Evolutionary conservation across 2,797 vertebrate species (phyloP).

Genomic region (Crypturellus tataupa): DNA sequence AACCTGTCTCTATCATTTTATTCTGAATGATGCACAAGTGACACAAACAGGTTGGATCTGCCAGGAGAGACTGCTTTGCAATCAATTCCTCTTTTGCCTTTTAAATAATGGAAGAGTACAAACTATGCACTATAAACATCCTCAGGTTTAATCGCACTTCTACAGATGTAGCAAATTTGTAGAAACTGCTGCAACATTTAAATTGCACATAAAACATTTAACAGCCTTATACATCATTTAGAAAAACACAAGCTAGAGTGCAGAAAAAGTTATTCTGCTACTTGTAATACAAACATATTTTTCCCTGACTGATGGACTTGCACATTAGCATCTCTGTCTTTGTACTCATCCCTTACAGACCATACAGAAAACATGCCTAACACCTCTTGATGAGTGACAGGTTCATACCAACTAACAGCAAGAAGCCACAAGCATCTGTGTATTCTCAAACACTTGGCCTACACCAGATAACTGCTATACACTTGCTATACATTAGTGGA

Average conservation of each 20-base stretch:
- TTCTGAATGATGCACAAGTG: not conserved
- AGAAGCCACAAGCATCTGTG: not conserved
- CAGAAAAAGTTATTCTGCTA: too few relatives aligned
- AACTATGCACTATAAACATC: too few relatives aligned
- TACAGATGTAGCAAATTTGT: too few relatives aligned
- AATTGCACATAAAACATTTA: too few relatives aligned
- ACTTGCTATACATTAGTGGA: not conserved
- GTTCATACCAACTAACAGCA: not conserved
- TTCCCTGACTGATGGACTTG: not conserved
- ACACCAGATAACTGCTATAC: not conserved
- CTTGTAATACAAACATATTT: too few relatives aligned
- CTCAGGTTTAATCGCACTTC: too few relatives aligned
- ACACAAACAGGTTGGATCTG: not conserved
- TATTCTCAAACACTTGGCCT: not conserved
- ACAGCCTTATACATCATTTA: too few relatives aligned
- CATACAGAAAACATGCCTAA: not conserved
- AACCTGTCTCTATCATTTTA: not conserved
- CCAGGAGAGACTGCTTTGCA: too few relatives aligned
- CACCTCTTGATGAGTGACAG: not conserved
- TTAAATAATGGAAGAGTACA: too few relatives aligned
- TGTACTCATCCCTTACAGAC: not conserved
- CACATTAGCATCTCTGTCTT: not conserved
- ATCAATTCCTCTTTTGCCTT: too few relatives aligned
- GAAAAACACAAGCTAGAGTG: too few relatives aligned
- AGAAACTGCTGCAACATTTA: too few relatives aligned